Conservation (phyloP, 2,797 vertebrate species). For the Paedocypris micromegethes region DNA sequence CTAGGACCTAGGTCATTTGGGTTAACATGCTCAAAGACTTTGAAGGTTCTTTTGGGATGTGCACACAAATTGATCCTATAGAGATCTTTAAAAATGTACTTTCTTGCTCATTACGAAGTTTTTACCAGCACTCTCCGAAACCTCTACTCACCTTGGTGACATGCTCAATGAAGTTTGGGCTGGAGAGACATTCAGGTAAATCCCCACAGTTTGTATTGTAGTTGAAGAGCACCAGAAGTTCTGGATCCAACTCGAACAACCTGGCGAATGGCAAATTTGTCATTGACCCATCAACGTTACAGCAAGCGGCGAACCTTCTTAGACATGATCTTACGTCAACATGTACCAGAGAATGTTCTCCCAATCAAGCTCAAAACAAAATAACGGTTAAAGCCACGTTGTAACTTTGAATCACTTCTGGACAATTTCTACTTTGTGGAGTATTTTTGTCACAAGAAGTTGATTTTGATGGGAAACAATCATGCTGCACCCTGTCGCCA, state of each 20-base stretch:
- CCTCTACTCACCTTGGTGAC: constrained; percentile 84
- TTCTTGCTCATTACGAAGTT: no score
- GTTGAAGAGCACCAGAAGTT: constrained; percentile 82
- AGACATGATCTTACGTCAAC: no score
- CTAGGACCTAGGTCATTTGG: no score
- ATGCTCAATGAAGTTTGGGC: constrained; percentile 88
- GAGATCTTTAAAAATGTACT: no score
- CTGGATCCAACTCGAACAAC: constrained; percentile 89
- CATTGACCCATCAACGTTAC: not conserved
- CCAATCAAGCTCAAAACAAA: no score
- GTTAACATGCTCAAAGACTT: no score
- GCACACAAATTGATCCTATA: no score
- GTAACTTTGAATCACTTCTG: no score
- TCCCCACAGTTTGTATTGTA: constrained; percentile 82
- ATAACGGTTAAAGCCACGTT: no score
- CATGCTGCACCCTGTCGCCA: constrained; percentile 70
- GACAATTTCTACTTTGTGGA: constrained; percentile 12
- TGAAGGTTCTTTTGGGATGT: no score
- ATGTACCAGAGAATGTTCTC: no score
- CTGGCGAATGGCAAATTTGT: constrained; percentile 57
- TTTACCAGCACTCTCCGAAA: not conserved
- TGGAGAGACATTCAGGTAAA: constrained; percentile 83
- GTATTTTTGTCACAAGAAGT: constrained; percentile 53
- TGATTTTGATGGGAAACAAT: constrained; percentile 64
- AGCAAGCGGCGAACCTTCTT: not conserved